A percentile compares a stretch with the other conserved stretches of the same genome.
Conservation (phyloP, 2,888 invertebrate genomes). For the Ommatoiulus sabulosus region DNA sequence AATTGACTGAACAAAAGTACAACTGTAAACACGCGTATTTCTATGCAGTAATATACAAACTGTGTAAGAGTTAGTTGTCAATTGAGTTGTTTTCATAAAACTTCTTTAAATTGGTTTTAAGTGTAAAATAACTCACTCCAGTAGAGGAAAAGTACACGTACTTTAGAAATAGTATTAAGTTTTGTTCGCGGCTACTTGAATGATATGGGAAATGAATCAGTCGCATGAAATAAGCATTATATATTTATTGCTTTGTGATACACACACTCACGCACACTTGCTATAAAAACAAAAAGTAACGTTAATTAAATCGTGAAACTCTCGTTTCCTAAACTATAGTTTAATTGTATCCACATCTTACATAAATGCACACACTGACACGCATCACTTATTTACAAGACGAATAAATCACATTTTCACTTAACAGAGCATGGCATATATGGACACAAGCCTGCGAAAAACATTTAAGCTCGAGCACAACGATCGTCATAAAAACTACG, state of each 20-base stretch:
- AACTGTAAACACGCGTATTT: too few relatives aligned
- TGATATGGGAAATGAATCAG: too few relatives aligned
- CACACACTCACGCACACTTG: constrained; percentile 3
- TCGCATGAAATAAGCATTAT: neutral
- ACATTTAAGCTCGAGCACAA: neutral
- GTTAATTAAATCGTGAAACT: neutral
- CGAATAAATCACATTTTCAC: neutral
- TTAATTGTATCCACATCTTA: neutral
- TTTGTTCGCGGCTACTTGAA: too few relatives aligned
- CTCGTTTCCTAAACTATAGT: neutral
- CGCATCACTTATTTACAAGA: neutral
- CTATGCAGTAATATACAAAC: too few relatives aligned
- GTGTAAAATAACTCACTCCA: too few relatives aligned
- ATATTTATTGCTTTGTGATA: constrained; percentile 19
- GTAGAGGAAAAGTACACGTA: too few relatives aligned
- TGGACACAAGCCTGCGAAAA: neutral
- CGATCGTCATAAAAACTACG: neutral
- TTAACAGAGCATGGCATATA: neutral
- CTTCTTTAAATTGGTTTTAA: too few relatives aligned
- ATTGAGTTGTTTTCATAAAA: too few relatives aligned
- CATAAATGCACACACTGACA: neutral
- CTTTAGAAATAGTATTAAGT: too few relatives aligned
- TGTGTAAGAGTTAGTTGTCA: too few relatives aligned
- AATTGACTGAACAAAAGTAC: too few relatives aligned
- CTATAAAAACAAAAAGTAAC: neutral